phyloP scores from a whole-genome alignment of 2,888 invertebrate genomes.

The Scotopteryx bipunctaria region DNA sequence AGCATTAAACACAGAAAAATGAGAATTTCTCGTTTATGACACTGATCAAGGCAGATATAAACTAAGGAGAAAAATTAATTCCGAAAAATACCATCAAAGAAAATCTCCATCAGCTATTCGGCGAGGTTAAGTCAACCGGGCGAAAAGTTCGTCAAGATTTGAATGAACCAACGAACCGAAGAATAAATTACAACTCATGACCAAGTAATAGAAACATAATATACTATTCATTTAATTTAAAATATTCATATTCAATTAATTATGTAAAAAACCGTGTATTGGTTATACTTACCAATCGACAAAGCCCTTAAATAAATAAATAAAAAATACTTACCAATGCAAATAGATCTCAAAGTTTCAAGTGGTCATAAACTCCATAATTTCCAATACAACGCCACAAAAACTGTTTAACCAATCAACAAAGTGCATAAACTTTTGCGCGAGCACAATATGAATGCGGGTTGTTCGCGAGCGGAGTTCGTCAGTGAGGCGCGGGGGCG shows the following conservation, averaged over 20 bases:
- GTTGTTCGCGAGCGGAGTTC: slow-evolving; percentile 50
- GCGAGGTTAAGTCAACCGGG: slow-evolving; percentile 49
- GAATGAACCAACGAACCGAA: slow-evolving; percentile 36
- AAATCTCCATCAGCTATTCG: slow-evolving; percentile 26
- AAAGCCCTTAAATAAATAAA: background rate
- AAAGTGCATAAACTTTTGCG: slow-evolving; percentile 50
- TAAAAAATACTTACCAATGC: slow-evolving; percentile 53
- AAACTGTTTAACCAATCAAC: slow-evolving; percentile 51
- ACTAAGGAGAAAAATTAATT: background rate
- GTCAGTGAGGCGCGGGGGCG: slow-evolving; percentile 44
- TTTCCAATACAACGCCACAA: slow-evolving; percentile 50
- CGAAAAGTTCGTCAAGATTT: slow-evolving; percentile 47
- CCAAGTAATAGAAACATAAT: slow-evolving; percentile 41
- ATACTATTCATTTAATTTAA: slow-evolving; percentile 16
- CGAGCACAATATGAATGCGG: slow-evolving; percentile 53
- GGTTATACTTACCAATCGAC: too few relatives aligned
- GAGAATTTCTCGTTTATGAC: too few relatives aligned
- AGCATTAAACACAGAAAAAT: too few relatives aligned
- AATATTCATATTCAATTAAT: too few relatives aligned
- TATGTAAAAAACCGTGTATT: too few relatives aligned
- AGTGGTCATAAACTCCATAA: slow-evolving; percentile 61
- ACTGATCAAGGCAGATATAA: too few relatives aligned
- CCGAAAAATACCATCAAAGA: slow-evolving; percentile 39
- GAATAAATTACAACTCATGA: slow-evolving; percentile 45
- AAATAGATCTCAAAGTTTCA: slow-evolving; percentile 50